Evolutionary conservation across 2,888 invertebrate species (phyloP).

Genomic region (Arge pagana): DNA sequence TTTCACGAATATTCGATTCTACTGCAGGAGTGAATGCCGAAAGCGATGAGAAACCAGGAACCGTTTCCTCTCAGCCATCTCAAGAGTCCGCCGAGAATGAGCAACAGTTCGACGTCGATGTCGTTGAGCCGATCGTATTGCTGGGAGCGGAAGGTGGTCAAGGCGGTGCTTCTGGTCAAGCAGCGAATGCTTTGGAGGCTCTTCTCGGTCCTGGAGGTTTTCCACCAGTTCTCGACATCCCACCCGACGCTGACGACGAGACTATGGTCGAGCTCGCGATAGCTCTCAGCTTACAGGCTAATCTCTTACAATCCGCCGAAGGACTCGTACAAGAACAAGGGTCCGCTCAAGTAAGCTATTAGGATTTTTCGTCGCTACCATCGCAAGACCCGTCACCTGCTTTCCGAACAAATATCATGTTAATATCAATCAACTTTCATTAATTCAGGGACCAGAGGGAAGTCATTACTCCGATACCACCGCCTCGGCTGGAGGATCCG

Average conservation of each 20-base stretch:
- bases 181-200: slow-evolving; percentile 58
- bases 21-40: slow-evolving; percentile 40
- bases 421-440: neutral
- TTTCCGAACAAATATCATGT: neutral
- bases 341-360: slow-evolving; percentile 34
- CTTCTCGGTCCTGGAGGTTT: slow-evolving; percentile 65
- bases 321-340: slow-evolving; percentile 47
- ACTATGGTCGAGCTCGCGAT: slow-evolving; percentile 97
- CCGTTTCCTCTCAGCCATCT: slow-evolving; percentile 48
- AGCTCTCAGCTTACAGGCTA: slow-evolving; percentile 83
- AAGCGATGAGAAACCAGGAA: slow-evolving; percentile 50
- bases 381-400: too few species aligned
- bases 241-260: slow-evolving; percentile 95
- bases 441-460: slow-evolving; percentile 55
- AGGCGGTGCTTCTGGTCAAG: slow-evolving; percentile 35
- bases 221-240: slow-evolving; percentile 83
- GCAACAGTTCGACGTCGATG: slow-evolving; percentile 66
- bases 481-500: slow-evolving; percentile 87
- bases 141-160: slow-evolving; percentile 61
- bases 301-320: slow-evolving; percentile 46
- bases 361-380: too few species aligned
- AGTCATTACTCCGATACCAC: slow-evolving; percentile 80
- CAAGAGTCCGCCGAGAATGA: slow-evolving; percentile 60
- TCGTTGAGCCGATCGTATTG: slow-evolving; percentile 65
- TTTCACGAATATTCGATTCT: too few species aligned